phyloP scores from a whole-genome alignment of 2,113 vertebrate genomes.

The Microtus richardsoni region DNA sequence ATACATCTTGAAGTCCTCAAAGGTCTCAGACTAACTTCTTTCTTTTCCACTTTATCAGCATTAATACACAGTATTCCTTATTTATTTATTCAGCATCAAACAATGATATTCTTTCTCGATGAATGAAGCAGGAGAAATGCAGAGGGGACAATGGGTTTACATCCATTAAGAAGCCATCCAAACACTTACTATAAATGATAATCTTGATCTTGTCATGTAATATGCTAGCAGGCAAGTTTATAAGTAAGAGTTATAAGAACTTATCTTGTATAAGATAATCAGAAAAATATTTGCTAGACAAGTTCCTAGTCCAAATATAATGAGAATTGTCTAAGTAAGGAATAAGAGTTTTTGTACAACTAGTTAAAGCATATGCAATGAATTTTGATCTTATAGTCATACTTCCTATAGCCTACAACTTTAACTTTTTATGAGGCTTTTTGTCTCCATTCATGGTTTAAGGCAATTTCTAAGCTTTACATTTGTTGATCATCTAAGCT shows the following conservation, averaged over 20 bases:
- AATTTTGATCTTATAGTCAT: background rate
- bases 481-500: background rate
- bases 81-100: background rate
- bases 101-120: background rate
- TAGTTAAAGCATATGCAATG: background rate
- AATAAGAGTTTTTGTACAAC: background rate
- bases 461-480: background rate
- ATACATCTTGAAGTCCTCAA: background rate
- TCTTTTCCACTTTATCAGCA: background rate
- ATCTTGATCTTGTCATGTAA: background rate
- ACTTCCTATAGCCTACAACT: background rate
- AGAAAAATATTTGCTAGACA: background rate
- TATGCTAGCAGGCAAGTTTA: background rate
- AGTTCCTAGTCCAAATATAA: background rate
- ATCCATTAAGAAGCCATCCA: background rate
- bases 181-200: constrained; percentile 3
- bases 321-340: background rate
- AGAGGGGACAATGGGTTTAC: background rate
- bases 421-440: background rate
- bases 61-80: background rate
- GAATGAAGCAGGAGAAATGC: background rate
- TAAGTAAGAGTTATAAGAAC: background rate
- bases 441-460: background rate
- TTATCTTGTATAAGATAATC: background rate
- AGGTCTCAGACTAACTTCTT: background rate